Evolutionary conservation across 2,888 invertebrate species (phyloP).

Genomic region (Drosophila kanekoi): DNA sequence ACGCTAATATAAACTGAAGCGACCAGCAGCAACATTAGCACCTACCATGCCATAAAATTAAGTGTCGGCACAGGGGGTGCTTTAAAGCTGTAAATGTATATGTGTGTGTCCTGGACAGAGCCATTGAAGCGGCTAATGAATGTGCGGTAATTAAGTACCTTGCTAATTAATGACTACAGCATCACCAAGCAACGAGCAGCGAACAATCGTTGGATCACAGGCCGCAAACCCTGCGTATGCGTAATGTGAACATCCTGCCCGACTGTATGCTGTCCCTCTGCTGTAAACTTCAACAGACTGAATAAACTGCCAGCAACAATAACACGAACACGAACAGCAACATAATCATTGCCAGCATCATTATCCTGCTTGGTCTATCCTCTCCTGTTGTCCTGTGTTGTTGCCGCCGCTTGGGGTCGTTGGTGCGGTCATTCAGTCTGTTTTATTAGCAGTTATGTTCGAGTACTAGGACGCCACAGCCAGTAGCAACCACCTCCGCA

Average conservation of each 20-base stretch:
- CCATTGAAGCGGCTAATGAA: conserved; percentile 83
- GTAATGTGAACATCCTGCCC: conserved; percentile 47
- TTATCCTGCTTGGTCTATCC: conserved; percentile 52
- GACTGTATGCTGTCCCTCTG: conserved; percentile 27
- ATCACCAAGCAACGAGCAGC: conserved; percentile 50
- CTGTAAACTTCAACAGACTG: conserved; percentile 67
- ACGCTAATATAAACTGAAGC: conserved; percentile 68
- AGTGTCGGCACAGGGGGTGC: conserved; percentile 13
- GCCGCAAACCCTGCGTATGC: conserved; percentile 70
- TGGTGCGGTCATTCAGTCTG: conserved; percentile 72
- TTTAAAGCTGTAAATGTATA: conserved; percentile 1
- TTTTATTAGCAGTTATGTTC: conserved; percentile 82
- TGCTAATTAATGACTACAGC: conserved; percentile 84
- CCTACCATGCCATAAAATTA: conserved; percentile 67
- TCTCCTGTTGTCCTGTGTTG: conserved; percentile 38
- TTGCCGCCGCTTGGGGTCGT: conserved; percentile 57
- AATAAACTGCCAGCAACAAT: conserved; percentile 45
- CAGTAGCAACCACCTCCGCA: conserved; percentile 29
- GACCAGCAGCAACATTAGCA: conserved; percentile 66
- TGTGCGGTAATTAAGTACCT: conserved; percentile 85
- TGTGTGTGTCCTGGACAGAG: conserved; percentile 28
- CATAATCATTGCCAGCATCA: conserved; percentile 66
- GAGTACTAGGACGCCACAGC: conserved; percentile 46
- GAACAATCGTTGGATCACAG: conserved; percentile 62
- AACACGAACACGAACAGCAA: conserved; percentile 25